A percentile compares a stretch with the other conserved stretches of the same genome.
phyloP scores from a whole-genome alignment of 1,140 invertebrate genomes.

The Adelges cooleyi region DNA sequence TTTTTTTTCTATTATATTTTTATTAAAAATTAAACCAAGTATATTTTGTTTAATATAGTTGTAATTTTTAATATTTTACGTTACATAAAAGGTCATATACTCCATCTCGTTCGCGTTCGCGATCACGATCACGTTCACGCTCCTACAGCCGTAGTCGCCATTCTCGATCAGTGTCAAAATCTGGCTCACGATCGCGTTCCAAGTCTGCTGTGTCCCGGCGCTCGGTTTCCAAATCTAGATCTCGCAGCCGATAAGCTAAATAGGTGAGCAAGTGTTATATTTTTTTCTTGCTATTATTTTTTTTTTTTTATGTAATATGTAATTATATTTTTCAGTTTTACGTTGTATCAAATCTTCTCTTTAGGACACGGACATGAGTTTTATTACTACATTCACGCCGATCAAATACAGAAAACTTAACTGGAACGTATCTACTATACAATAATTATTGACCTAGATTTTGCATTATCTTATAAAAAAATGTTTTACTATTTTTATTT shows the following conservation, averaged over 20 bases:
- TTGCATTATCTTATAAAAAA: background rate
- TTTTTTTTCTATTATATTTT: too few relatives aligned
- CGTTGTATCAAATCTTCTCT: conserved; percentile 5
- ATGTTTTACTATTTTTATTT: conserved; percentile 1
- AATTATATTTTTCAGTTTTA: too few relatives aligned
- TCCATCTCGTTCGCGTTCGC: conserved; percentile 24
- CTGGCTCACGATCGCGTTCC: conserved; percentile 29
- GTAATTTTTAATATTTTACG: too few relatives aligned
- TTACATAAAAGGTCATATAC: conserved; percentile 29
- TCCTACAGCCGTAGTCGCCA: conserved; percentile 32
- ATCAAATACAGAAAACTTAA: conserved; percentile 25
- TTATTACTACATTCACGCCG: conserved; percentile 6
- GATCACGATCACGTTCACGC: conserved; percentile 31
- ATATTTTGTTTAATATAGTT: too few relatives aligned
- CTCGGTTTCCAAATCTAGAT: conserved; percentile 31
- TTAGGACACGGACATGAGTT: background rate
- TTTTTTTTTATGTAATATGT: background rate
- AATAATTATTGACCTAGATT: background rate
- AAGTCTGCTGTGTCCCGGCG: conserved; percentile 29
- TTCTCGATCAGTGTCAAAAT: conserved; percentile 31
- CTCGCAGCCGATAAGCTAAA: conserved; percentile 28
- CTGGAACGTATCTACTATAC: conserved; percentile 10
- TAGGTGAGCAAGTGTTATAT: background rate
- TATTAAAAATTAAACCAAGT: too few relatives aligned
- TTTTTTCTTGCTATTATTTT: background rate